phyloP scores from a whole-genome alignment of 2,113 vertebrate genomes.

The Rattus norvegicus region DNA sequence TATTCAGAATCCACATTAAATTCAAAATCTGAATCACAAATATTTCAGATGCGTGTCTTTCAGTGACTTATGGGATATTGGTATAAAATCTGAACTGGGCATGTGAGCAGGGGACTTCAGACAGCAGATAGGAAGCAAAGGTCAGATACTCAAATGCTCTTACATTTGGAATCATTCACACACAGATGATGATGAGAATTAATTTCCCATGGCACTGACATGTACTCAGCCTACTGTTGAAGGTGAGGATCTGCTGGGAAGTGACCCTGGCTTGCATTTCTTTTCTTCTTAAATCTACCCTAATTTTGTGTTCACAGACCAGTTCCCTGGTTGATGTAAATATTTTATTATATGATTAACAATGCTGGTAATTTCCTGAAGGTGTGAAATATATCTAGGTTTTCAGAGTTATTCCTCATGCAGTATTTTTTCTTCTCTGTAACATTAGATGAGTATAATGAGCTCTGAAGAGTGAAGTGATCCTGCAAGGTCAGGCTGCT shows the following conservation, averaged over 20 bases:
- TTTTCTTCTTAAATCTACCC: constrained; percentile 1
- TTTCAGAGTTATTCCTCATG: constrained; percentile 30
- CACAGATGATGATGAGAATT: background rate
- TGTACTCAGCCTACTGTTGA: background rate
- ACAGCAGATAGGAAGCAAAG: background rate
- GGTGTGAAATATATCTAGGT: constrained; percentile 3
- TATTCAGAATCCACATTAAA: background rate
- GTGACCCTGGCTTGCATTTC: background rate
- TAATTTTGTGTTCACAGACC: constrained; percentile 27
- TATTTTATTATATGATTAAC: constrained; percentile 10
- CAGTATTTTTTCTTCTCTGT: background rate
- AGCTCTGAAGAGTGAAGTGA: background rate
- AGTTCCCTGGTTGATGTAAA: background rate
- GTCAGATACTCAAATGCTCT: background rate
- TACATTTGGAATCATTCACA: background rate
- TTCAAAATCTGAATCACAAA: background rate
- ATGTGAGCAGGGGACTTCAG: background rate
- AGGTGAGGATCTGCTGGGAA: background rate
- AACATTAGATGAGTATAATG: constrained; percentile 34
- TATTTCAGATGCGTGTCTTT: background rate
- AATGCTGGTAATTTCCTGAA: background rate
- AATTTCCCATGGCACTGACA: background rate
- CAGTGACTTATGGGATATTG: background rate
- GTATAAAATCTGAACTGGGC: background rate
- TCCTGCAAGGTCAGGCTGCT: background rate